Evolutionary conservation across 2,113 vertebrate genomes (phyloP).

Genomic region (Platysteira castanea): DNA sequence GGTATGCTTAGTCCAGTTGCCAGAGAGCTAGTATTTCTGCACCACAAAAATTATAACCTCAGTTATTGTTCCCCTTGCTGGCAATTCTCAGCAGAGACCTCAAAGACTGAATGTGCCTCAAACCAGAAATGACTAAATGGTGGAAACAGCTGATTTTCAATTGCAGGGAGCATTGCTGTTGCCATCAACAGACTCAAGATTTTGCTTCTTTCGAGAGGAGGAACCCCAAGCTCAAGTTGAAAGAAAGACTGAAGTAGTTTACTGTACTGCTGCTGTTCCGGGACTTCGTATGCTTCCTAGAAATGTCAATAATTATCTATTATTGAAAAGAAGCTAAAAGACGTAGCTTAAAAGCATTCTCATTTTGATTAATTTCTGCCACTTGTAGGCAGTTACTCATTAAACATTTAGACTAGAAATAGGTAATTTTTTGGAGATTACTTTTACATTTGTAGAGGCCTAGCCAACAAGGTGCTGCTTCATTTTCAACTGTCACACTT

Average conservation of each 20-base stretch:
- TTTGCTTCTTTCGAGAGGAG: background rate
- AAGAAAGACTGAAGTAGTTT: background rate
- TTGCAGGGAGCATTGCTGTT: background rate
- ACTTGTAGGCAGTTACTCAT: background rate
- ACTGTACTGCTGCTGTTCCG: background rate
- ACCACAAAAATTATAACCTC: constrained; percentile 14
- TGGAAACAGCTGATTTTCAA: background rate
- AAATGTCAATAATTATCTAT: constrained; percentile 1
- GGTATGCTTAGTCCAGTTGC: constrained; percentile 18
- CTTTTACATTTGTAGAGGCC: background rate
- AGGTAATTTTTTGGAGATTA: background rate
- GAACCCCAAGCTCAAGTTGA: background rate
- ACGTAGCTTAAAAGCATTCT: background rate
- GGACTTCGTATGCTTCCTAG: background rate
- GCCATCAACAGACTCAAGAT: background rate
- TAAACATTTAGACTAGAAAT: constrained; percentile 8
- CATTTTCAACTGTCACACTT: background rate
- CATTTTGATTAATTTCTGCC: constrained; percentile 4
- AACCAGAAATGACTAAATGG: background rate
- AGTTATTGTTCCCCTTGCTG: background rate
- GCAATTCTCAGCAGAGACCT: background rate
- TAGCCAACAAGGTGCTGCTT: background rate
- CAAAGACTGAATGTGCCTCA: background rate
- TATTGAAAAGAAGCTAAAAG: background rate
- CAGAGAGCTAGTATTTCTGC: background rate